Conservation (phyloP, 2,113 vertebrate species). For the Perognathus longimembris region DNA sequence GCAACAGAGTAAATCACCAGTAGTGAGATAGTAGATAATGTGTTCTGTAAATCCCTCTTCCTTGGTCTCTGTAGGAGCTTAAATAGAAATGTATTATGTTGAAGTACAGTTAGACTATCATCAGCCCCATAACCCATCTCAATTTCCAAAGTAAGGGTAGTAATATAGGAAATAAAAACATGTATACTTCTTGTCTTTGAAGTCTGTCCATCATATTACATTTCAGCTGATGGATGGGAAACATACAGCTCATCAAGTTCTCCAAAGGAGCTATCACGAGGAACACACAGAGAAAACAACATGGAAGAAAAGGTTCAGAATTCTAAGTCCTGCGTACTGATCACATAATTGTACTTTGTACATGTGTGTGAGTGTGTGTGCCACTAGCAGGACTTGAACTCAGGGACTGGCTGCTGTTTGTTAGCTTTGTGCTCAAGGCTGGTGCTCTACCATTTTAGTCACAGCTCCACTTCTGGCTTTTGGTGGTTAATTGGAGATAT, state of each 20-base stretch:
- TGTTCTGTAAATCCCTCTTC: conserved; percentile 56
- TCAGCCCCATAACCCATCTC: conserved; percentile 51
- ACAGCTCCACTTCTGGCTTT: no score
- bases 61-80: conserved; percentile 51
- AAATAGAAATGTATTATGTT: conserved; percentile 61
- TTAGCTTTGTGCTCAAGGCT: no score
- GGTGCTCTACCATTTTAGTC: no score
- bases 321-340: background rate
- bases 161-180: conserved; percentile 23
- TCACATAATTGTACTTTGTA: no score
- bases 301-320: background rate
- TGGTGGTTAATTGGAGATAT: background rate
- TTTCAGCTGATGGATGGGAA: background rate
- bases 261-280: background rate
- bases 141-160: conserved; percentile 51
- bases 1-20: conserved; percentile 68
- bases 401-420: no score
- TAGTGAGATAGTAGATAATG: conserved; percentile 65
- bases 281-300: no score
- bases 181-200: conserved; percentile 1
- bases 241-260: background rate
- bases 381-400: no score
- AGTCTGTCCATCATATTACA: conserved; percentile 4
- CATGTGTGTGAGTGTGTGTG: no score
- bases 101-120: conserved; percentile 58